Evolutionary conservation across 2,888 invertebrate genomes (phyloP), one percentile per base, ranked within the genome.

Genomic region (Phragmatobia fuliginosa): DNA sequence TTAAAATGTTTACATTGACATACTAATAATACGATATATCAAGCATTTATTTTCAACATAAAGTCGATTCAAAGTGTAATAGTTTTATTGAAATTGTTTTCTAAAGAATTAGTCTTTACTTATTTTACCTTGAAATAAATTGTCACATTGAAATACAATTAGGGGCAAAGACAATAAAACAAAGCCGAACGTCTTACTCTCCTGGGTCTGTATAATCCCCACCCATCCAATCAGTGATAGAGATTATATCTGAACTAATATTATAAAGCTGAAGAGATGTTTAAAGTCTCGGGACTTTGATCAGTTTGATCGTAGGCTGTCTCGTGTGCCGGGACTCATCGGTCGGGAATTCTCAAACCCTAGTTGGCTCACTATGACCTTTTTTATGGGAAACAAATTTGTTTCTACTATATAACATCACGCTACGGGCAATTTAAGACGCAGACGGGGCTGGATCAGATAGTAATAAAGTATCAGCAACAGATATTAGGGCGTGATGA

Each of bases 401-500:
- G n/a, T n/a, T n/a, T n/a, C n/a, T n/a, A n/a, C n/a, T n/a, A n/a
- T n/a, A n/a, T n/a, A n/a, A n/a, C n/a, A n/a, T n/a, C n/a, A n/a
- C n/a, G n/a, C n/a, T n/a, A n/a, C n/a, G n/a, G n/a, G n/a, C n/a
- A n/a, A n/a, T n/a, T n/a, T n/a, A n/a, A n/a, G n/a, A n/a, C n/a
- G n/a, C n/a, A n/a, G n/a, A n/a, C n/a, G n/a, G n/a, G n/a, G n/a
- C n/a, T n/a, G n/a, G n/a, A n/a, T n/a, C n/a, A n/a, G n/a, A 6
- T 72, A 72, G 81, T 83, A 79, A 81, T 83, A 72, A 79, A 78
- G 73, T 75, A 81, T 79, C 72, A 81, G 63, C 74, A 71, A 64
- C 73, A 73, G 75, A 81, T 83, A 79, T 83, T 75, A 81, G 79
- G 75, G 72, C 79, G 79, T 63, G 72, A 78, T 81, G 81, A 81